phyloP scores from a whole-genome alignment of 1,140 invertebrate species.

The Conus betulinus region DNA sequence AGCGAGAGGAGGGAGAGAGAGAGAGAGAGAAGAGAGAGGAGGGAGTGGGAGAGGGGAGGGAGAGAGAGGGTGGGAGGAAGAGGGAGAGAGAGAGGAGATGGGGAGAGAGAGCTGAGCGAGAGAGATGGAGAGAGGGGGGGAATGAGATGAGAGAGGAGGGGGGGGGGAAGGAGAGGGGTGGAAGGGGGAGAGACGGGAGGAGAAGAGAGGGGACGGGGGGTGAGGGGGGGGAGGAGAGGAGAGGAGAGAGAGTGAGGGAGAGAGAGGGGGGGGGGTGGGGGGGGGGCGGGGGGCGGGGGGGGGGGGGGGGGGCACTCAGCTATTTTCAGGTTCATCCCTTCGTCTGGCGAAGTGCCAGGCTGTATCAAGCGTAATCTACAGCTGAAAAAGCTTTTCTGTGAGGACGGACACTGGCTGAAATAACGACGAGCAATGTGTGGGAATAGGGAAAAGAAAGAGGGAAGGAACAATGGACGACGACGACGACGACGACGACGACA shows the following conservation, averaged over 20 bases:
- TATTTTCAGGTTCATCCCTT: too few species aligned
- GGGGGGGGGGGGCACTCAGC: too few species aligned
- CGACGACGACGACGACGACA: too few species aligned
- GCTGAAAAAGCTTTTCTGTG: too few species aligned
- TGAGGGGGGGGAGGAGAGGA: background rate
- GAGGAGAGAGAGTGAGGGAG: background rate
- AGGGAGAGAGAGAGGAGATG: conserved; percentile 1
- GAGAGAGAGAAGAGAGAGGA: conserved; percentile 11
- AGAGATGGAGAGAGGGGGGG: background rate
- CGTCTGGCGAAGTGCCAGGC: too few species aligned
- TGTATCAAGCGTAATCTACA: too few species aligned
- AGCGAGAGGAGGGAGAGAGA: too few species aligned
- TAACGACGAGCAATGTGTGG: too few species aligned
- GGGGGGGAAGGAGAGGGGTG: background rate
- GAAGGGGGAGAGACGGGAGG: background rate
- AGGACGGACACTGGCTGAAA: too few species aligned
- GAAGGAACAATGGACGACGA: too few species aligned
- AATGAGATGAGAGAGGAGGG: background rate
- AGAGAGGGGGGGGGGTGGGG: background rate
- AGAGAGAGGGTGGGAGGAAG: conserved; percentile 14
- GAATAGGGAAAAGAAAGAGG: too few species aligned
- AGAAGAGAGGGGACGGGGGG: background rate
- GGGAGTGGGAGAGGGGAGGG: conserved; percentile 23
- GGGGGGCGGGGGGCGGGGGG: too few species aligned
- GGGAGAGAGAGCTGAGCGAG: background rate